Base-by-base conservation (phyloP, 1,140 invertebrate genomes). In the Aphelenchoides fujianensis region DNA sequence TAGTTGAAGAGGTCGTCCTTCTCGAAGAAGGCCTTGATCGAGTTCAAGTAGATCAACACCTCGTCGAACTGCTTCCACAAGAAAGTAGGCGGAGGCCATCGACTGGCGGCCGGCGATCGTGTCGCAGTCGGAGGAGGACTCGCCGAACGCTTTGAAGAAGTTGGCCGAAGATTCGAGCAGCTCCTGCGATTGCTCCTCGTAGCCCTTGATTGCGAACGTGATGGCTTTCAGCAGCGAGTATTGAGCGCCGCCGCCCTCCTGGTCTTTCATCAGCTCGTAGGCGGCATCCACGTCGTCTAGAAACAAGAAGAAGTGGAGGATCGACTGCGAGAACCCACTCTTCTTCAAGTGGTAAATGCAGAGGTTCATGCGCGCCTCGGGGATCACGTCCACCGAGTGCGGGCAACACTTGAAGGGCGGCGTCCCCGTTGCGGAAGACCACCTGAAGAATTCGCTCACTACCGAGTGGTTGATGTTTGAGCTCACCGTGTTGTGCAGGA, bases 1-100 rank as follows among this genome's bases (percentile, higher is more conserved):
- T 94, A 98, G 84, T 97, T 98, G 83, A 98, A 98, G 0, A 90
- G 90, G 80, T 98, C 95, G 85, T 98, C 94, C 86, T 92, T 93
- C 76, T 92, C 91, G 80, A 95, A 96, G 79, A 92, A 98, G 71
- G 92, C 88, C 86, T 96, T 94, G 76, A 98, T 97, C 1, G 95
- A 97, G 84, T 94, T 95, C 68, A 98, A 88, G 84, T 97, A 98
- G 7, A 97, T 89, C 5, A 95, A 88, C 7, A 97, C 95, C 87
- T 97, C 94, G 78, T 96, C 93, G 86, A 95, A 98, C 86, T 97
- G 93, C 63, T 90, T 90, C 34, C 92, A 89, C 1, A 98, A 87
- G 85, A 97, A 98, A n/a, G 86, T 94, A 95, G 48, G 91, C 93
- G 0, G 94, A 95, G 0, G 95, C 93, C 94, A 97, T 97, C 82